Percentiles rank a stretch among this genome's conserved stretches.
Evolutionary conservation across 2,888 invertebrate genomes (phyloP).

Genomic region (Zaprionus obscuricornis): DNA sequence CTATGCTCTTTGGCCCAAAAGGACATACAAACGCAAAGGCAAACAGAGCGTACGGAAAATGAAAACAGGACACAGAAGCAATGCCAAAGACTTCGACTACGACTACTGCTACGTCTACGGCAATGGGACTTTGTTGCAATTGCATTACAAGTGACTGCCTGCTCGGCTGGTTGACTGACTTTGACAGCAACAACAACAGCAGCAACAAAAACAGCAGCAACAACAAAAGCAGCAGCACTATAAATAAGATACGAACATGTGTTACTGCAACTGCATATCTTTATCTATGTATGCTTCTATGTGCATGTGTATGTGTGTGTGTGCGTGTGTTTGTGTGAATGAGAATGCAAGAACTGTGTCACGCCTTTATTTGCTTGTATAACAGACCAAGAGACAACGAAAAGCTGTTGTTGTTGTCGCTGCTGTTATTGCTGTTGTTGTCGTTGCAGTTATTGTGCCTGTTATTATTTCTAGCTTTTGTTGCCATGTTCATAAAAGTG

Average conservation of each 20-base stretch:
- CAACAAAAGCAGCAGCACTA: conserved; percentile 44
- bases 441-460: conserved; percentile 3
- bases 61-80: conserved; percentile 39
- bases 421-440: conserved; percentile 18
- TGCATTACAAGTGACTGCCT: conserved; percentile 44
- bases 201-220: conserved; percentile 20
- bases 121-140: conserved; percentile 53
- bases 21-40: neutral
- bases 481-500: conserved; percentile 59
- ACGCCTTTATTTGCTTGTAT: conserved; percentile 66
- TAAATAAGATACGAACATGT: conserved; percentile 58
- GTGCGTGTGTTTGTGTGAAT: conserved; percentile 29
- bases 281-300: conserved; percentile 23
- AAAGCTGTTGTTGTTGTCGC: conserved; percentile 30
- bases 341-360: conserved; percentile 63
- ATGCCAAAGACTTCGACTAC: conserved; percentile 31
- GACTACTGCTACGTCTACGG: too few relatives aligned
- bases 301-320: conserved; percentile 7
- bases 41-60: conserved; percentile 1
- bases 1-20: conserved; percentile 46
- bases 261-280: conserved; percentile 6
- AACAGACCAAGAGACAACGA: conserved; percentile 46
- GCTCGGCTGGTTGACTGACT: conserved; percentile 51
- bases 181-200: conserved; percentile 36
- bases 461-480: conserved; percentile 45